Percentiles rank a stretch among this genome's conserved stretches.
Conservation (phyloP, 2,888 invertebrate genomes). For the Epinotia brunnichana region DNA sequence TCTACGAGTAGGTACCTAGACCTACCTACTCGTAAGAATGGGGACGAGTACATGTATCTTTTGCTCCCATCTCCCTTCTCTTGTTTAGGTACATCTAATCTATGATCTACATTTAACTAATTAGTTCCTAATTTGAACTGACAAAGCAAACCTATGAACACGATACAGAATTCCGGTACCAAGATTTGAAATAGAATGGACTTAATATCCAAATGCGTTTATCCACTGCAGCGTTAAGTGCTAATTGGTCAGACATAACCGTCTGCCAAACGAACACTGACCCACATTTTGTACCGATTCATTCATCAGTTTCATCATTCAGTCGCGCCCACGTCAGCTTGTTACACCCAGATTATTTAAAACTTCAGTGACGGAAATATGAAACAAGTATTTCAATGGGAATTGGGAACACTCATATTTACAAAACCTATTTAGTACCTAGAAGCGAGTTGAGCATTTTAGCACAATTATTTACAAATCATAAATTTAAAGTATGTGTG, state of each 20-base stretch:
- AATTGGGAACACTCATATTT: slow-evolving; percentile 9
- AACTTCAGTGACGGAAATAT: slow-evolving; percentile 2
- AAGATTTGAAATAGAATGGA: not conserved
- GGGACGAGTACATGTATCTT: slow-evolving; percentile 6
- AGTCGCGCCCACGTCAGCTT: slow-evolving; percentile 34
- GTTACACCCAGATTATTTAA: slow-evolving; percentile 30
- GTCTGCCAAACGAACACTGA: slow-evolving; percentile 56
- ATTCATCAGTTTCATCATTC: slow-evolving; percentile 49
- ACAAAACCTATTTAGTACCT: not conserved
- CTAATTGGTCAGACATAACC: slow-evolving; percentile 63
- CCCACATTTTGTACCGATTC: slow-evolving; percentile 60
- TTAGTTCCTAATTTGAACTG: not conserved
- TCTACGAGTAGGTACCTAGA: slow-evolving; percentile 19
- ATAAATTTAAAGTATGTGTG: too few species aligned
- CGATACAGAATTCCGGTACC: not conserved
- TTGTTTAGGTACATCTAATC: not conserved
- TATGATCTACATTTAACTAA: not conserved
- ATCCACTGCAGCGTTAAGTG: slow-evolving; percentile 44
- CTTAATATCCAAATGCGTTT: not conserved
- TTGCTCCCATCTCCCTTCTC: slow-evolving; percentile 23
- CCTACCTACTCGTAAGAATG: too few species aligned
- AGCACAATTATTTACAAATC: not conserved
- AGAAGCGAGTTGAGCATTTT: not conserved
- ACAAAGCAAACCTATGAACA: not conserved
- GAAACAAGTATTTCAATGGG: not conserved